A percentile compares a stretch with the other conserved stretches of the same genome.
Conservation (phyloP, 2,113 vertebrate species). For the Asarcornis scutulata region DNA sequence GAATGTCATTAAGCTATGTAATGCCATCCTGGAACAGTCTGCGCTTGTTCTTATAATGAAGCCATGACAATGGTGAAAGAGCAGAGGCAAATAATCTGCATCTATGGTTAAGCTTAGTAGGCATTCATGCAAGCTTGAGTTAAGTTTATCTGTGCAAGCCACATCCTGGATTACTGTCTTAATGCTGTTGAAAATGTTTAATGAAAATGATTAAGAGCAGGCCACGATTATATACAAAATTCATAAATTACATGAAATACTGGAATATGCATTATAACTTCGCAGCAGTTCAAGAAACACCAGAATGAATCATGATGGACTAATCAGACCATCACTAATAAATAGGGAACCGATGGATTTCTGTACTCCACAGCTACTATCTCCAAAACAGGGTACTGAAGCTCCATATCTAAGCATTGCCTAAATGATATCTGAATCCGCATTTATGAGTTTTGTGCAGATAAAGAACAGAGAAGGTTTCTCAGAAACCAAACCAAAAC, state of each 20-base stretch:
- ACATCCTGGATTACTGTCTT: neutral
- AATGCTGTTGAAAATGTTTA: neutral
- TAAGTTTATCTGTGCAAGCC: neutral
- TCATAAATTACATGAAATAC: neutral
- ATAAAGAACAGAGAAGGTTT: neutral
- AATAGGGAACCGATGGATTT: neutral
- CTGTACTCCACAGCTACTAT: neutral
- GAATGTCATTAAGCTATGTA: neutral
- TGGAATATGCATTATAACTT: neutral
- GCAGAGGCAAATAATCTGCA: neutral
- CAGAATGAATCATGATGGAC: neutral
- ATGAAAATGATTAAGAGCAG: neutral
- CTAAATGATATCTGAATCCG: neutral
- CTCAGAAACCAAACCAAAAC: neutral
- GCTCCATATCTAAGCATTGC: neutral
- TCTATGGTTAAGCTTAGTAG: neutral
- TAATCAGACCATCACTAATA: neutral
- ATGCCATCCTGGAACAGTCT: neutral
- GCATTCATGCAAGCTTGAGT: neutral
- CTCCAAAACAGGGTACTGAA: neutral
- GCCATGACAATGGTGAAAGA: neutral
- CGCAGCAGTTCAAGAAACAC: neutral
- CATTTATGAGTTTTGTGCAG: neutral
- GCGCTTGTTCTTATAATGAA: neutral
- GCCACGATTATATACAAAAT: neutral